Evolutionary conservation across 2,797 vertebrate genomes (phyloP), one percentile per base, ranked within the genome.

Genomic region (Enteromius argenteus): DNA sequence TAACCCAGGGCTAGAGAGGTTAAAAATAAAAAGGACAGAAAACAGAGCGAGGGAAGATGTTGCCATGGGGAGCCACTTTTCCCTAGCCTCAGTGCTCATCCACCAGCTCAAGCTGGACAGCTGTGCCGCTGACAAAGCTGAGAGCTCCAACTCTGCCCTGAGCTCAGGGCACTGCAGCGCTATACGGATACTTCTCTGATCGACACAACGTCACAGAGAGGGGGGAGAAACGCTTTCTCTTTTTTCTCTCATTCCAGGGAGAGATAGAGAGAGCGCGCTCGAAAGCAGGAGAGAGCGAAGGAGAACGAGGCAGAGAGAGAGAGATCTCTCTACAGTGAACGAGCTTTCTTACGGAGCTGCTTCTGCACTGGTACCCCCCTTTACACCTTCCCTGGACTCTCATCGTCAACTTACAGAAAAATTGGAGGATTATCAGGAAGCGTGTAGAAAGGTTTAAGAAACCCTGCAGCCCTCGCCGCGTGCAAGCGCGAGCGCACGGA

Each of bases 361-460:
- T 92, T 93, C 85, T 78, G 66, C 69, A 86, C 88, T 32, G 73
- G 58, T 79, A 32, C 68, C 32, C 76, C 51, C 80, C 15, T 71
- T 19, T 39, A 30, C 27, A 74, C 49, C 89, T 88, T 90, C 87
- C 86, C 77, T 89, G 91, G 90, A 90, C 89, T 87, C 86, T 91
- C 90, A 81, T 89, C 86, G 84, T 81, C 88, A 89, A 90, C 80
- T 88, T 92, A 86, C 89, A 87, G 84, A 95, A 95, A 94, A 95
- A 96, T 91, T 95, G 92, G 94, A 92, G 95, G 96, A 96, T 95
- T 95, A 95, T 94, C 92, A 93, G 93, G 93, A 95, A 95, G 91
- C 90, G 92, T 92, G 91, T 91, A 89, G 86, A 93, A 94, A 90
- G 91, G n/a, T n/a, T n/a, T n/a, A n/a, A n/a, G n/a, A n/a, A 92